Evolutionary conservation across 2,797 vertebrate species (phyloP).

Genomic region (Ibycter americanus): DNA sequence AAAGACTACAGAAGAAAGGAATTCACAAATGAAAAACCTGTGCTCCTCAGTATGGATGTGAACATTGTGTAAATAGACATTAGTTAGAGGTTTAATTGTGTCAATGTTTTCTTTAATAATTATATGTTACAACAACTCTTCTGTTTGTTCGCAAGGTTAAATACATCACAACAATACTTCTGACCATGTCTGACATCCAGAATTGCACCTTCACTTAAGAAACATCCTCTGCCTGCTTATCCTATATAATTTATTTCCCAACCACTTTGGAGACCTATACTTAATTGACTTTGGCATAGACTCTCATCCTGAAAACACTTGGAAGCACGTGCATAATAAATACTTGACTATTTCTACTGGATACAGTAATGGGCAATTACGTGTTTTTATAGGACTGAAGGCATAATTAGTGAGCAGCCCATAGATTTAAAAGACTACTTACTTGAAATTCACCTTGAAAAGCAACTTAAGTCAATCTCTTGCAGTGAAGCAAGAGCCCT

Average conservation of each 20-base stretch:
- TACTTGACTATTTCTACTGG: conserved; percentile 17
- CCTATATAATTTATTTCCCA: conserved; percentile 54
- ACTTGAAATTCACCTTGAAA: conserved; percentile 1
- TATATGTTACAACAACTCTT: conserved; percentile 17
- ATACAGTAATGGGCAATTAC: neutral
- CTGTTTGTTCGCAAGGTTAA: conserved; percentile 20
- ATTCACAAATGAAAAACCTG: conserved; percentile 56
- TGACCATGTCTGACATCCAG: conserved; percentile 30
- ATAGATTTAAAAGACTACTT: conserved; percentile 11
- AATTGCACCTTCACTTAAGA: conserved; percentile 55
- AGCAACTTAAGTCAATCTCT: neutral
- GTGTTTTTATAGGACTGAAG: conserved; percentile 7
- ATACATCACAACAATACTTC: conserved; percentile 23
- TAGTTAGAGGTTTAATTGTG: conserved; percentile 52
- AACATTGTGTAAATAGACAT: conserved; percentile 54
- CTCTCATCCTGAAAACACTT: conserved; percentile 31
- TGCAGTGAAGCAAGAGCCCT: neutral
- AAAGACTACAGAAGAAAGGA: conserved; percentile 59
- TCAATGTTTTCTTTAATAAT: conserved; percentile 43
- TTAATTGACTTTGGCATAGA: conserved; percentile 40
- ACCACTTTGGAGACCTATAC: conserved; percentile 5
- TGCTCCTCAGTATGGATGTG: neutral
- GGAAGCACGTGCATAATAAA: conserved; percentile 40
- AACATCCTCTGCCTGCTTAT: conserved; percentile 47
- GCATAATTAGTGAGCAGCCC: conserved; percentile 8